Percentiles rank a stretch among this genome's conserved stretches.
phyloP scores from a whole-genome alignment of 2,797 vertebrate genomes.

The Lagodon rhomboides region DNA sequence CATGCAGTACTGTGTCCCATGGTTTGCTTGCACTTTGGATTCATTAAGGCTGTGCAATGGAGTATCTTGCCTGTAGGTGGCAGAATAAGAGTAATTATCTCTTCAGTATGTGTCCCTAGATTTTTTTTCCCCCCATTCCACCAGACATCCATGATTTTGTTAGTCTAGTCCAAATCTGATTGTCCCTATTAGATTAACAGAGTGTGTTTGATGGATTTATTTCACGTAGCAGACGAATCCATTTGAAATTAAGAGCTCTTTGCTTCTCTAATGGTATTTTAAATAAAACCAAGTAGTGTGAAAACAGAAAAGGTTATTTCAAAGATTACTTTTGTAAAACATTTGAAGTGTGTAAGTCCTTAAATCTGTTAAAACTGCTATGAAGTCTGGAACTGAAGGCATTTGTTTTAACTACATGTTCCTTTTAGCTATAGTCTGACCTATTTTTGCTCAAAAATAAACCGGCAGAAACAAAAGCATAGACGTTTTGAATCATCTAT shows the following conservation, averaged over 20 bases:
- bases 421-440: neutral
- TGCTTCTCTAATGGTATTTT: neutral
- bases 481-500: neutral
- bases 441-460: neutral
- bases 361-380: neutral
- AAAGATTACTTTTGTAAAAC: neutral
- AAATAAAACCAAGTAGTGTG: neutral
- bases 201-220: neutral
- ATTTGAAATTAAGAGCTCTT: neutral
- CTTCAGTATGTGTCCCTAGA: neutral
- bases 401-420: too few species aligned
- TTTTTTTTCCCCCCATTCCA: neutral
- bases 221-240: neutral
- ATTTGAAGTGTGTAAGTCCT: neutral
- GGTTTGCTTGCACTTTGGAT: neutral
- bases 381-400: neutral
- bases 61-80: conserved; percentile 63
- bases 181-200: neutral
- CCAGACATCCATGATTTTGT: neutral
- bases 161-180: neutral
- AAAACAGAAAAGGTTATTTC: neutral
- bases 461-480: neutral
- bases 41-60: neutral
- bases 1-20: neutral
- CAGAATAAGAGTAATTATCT: conserved; percentile 31